Evolutionary conservation across 2,113 vertebrate species (phyloP), one percentile per base, ranked within the genome.

Genomic region (Apodemus speciosus): DNA sequence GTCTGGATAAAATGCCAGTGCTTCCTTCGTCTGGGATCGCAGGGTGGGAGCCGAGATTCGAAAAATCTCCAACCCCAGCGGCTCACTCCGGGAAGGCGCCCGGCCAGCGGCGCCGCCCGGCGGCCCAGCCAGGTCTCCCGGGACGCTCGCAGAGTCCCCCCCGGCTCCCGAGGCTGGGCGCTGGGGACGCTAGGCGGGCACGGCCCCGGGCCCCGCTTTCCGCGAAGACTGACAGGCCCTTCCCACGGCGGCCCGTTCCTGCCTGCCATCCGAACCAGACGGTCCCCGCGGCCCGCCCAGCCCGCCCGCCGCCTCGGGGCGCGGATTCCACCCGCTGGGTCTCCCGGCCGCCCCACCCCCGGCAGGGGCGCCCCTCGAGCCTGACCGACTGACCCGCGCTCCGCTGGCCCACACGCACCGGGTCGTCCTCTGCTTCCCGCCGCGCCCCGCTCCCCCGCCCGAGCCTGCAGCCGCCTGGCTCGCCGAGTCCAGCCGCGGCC

Each of bases 311-410:
- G 88, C 91, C 86, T 92, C 83, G 0, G 66, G 95, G 53, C 60
- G 66, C 90, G 32, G 71, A 93, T 93, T 76, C 92, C 62, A 9
- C 73, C 79, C 85, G 32, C 75, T 27, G 35, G 49, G 46, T 58
- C 71, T 30, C 71, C 71, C 53, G 8, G n/a, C 93, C 66, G 76
- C 86, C 89, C 96, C 95, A 40, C 56, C 86, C 85, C 71, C 83
- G 66, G 25, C 88, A 64, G 9, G 46, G 90, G 89, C 73, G 95
- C 96, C 95, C 96, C 95, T 92, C 62, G 56, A 49, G 88, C 88
- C 76, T 88, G 86, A 92, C 95, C 76, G 89, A 97, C 94, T 95
- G 95, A 96, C 97, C 95, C 53, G 69, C 90, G 89, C 77, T 85
- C 25, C 92, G 89, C 86, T 79, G 92, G 91, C 95, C 84, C 62